Conservation (phyloP, 1,140 invertebrate genomes). For the Nixonia krombeini region DNA sequence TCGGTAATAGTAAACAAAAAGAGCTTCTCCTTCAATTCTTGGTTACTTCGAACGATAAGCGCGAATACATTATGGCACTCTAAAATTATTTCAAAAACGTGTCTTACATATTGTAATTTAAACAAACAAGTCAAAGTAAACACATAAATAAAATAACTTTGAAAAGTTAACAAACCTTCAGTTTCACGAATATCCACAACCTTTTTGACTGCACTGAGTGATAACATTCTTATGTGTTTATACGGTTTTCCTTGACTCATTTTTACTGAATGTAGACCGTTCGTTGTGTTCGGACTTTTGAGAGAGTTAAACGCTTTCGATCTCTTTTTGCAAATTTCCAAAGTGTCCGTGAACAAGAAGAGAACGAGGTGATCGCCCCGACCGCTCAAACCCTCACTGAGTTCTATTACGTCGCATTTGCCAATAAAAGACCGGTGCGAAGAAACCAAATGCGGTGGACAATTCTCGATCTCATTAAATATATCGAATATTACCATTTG, state of each 20-base stretch:
- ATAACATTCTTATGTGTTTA: constrained; percentile 92
- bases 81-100: constrained; percentile 67
- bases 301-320: constrained; percentile 82
- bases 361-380: constrained; percentile 90
- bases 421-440: constrained; percentile 91
- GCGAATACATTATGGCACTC: constrained; percentile 93
- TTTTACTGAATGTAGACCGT: constrained; percentile 72
- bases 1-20: constrained; percentile 89
- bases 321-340: constrained; percentile 92
- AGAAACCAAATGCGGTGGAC: constrained; percentile 92
- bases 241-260: constrained; percentile 83
- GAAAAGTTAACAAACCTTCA: constrained; percentile 74
- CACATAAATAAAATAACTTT: no score
- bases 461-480: constrained; percentile 97
- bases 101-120: no score
- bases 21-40: constrained; percentile 89
- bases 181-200: constrained; percentile 92
- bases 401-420: constrained; percentile 90
- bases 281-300: constrained; percentile 79
- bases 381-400: constrained; percentile 88
- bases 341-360: constrained; percentile 93
- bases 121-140: no score
- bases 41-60: constrained; percentile 84
- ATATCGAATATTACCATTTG: constrained; percentile 97
- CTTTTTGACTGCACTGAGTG: constrained; percentile 88